A percentile compares a stretch with the other conserved stretches of the same genome.
These are phyloP conservation scores for Strigops habroptila DNA, from an alignment of 2,113 vertebrate genomes.

Conservation along the genomic window DNA sequence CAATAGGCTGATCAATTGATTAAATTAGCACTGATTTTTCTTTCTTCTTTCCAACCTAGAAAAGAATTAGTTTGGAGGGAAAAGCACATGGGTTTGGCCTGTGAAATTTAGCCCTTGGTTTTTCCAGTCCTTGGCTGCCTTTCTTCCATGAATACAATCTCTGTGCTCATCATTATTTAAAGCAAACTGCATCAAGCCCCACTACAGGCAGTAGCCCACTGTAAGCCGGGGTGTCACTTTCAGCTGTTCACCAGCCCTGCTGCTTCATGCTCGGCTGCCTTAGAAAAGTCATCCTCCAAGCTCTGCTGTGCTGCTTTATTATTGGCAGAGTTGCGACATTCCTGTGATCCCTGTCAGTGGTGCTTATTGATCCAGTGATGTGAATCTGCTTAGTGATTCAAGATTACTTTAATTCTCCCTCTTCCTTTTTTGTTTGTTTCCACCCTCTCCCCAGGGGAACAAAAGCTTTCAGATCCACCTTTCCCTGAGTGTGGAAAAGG, in stretches of 20 bases:
- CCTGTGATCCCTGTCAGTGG: slow-evolving; percentile 73
- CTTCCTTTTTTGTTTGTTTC: slow-evolving; percentile 67
- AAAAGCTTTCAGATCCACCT: slow-evolving; percentile 61
- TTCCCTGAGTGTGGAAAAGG: slow-evolving; percentile 22
- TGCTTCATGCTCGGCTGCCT: slow-evolving; percentile 65
- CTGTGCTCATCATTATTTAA: slow-evolving; percentile 51
- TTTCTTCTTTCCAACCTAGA: slow-evolving; percentile 65
- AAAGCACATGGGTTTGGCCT: slow-evolving; percentile 42
- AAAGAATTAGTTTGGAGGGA: slow-evolving; percentile 71
- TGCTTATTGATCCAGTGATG: slow-evolving; percentile 69
- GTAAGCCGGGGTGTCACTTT: slow-evolving; percentile 52
- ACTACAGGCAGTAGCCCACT: background rate
- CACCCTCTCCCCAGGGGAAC: slow-evolving; percentile 38
- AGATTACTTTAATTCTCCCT: slow-evolving; percentile 71
- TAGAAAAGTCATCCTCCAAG: slow-evolving; percentile 57
- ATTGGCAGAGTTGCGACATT: slow-evolving; percentile 71
- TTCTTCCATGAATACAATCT: slow-evolving; percentile 7
- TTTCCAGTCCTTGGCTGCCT: slow-evolving; percentile 60
- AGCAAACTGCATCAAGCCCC: background rate
- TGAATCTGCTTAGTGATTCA: slow-evolving; percentile 71
- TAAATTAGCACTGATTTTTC: slow-evolving; percentile 84
- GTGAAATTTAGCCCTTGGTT: slow-evolving; percentile 67
- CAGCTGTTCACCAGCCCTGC: slow-evolving; percentile 52
- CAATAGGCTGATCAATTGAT: slow-evolving; percentile 86
- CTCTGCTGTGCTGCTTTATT: slow-evolving; percentile 64